These are phyloP conservation scores for Eretmochelys imbricata DNA, from an alignment of 2,113 vertebrate genomes.

Conservation along the genomic window DNA sequence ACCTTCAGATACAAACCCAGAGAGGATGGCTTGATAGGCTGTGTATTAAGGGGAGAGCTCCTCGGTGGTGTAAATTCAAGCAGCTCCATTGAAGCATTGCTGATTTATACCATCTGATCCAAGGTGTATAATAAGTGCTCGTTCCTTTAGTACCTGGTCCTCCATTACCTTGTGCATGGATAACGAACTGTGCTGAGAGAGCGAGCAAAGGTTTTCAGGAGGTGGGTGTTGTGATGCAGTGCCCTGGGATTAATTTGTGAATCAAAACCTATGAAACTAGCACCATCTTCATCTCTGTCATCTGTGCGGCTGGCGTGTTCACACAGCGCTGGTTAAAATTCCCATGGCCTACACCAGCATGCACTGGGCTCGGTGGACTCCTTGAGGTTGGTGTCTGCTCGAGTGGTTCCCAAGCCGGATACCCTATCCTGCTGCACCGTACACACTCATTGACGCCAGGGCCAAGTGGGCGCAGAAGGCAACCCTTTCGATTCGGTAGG, in stretches of 20 bases:
- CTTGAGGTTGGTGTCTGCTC: neutral
- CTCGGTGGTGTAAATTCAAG: neutral
- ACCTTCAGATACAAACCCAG: neutral
- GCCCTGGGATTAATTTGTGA: neutral
- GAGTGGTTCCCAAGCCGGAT: neutral
- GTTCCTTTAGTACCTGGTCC: fast-evolving
- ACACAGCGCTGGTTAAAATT: neutral
- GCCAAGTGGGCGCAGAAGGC: neutral
- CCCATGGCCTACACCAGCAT: neutral
- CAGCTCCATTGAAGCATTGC: fast-evolving
- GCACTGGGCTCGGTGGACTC: neutral
- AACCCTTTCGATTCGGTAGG: neutral
- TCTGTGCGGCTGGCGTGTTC: neutral
- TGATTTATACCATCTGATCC: fast-evolving
- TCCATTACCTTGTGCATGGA: neutral
- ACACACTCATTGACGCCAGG: neutral
- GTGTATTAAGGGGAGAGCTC: neutral
- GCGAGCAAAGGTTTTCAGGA: neutral
- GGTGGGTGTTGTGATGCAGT: neutral
- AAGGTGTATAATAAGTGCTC: fast-evolving
- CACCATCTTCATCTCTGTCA: neutral
- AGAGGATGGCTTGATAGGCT: neutral
- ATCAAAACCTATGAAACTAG: neutral
- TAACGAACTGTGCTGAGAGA: neutral
- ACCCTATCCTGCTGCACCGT: no score